Conservation (phyloP, 2,113 vertebrate genomes). For the Semnornis frantzii region DNA sequence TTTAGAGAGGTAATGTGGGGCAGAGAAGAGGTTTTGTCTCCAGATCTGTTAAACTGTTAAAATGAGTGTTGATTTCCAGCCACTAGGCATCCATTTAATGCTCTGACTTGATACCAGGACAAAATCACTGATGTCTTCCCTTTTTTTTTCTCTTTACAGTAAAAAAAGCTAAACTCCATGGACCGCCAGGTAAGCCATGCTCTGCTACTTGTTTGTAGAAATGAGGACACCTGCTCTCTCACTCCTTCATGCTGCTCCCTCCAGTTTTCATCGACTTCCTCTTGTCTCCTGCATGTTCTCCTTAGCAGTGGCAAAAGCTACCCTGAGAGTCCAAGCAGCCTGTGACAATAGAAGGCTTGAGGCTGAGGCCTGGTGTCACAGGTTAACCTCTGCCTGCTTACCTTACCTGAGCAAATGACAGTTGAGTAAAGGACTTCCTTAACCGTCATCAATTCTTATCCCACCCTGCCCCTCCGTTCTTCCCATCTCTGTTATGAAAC, state of each 20-base stretch:
- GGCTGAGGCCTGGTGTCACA: neutral
- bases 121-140: neutral
- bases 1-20: neutral
- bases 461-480: neutral
- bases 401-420: neutral
- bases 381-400: neutral
- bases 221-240: neutral
- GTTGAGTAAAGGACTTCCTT: neutral
- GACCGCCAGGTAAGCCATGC: slow-evolving; percentile 77
- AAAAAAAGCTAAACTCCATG: slow-evolving; percentile 82
- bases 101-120: neutral
- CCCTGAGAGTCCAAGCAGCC: neutral
- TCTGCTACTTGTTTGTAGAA: neutral
- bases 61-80: neutral
- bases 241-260: neutral
- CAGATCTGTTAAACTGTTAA: neutral
- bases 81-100: neutral
- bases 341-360: neutral
- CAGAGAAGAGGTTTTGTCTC: neutral
- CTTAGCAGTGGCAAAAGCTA: neutral
- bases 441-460: neutral
- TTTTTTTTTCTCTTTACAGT: slow-evolving; percentile 65
- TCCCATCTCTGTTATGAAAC: neutral
- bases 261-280: neutral
- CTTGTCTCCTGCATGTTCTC: neutral